Evolutionary conservation across 2,888 invertebrate genomes (phyloP).

Genomic region (Agrochola circellaris): DNA sequence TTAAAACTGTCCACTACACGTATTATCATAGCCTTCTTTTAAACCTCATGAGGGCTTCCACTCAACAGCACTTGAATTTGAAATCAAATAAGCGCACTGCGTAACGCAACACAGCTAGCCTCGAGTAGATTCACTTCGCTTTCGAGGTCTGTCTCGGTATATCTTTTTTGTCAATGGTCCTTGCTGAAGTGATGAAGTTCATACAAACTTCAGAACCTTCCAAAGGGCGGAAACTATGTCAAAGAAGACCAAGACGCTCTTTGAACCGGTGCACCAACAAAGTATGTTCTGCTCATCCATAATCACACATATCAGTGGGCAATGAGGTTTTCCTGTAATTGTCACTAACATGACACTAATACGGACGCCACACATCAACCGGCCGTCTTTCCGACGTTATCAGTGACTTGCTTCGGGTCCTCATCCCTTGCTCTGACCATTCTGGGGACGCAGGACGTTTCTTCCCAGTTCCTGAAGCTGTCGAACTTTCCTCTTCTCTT

Average conservation of each 20-base stretch:
- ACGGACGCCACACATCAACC: conserved; percentile 95
- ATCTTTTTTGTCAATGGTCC: not conserved
- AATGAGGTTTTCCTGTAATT: conserved; percentile 37
- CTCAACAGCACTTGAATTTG: conserved; percentile 14
- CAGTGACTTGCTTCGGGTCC: conserved; percentile 86
- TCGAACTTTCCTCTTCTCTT: conserved; percentile 85
- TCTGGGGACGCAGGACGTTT: conserved; percentile 90
- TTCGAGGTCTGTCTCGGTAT: no score
- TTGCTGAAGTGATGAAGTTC: not conserved
- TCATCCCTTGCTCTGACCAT: conserved; percentile 85
- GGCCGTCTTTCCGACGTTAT: conserved; percentile 88
- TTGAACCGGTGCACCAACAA: not conserved
- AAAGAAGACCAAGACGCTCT: not conserved
- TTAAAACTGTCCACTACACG: conserved; percentile 54
- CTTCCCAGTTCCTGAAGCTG: conserved; percentile 84
- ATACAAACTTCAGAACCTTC: not conserved
- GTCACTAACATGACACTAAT: conserved; percentile 81
- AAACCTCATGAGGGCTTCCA: not conserved
- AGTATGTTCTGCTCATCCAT: conserved; percentile 23
- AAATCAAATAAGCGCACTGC: not conserved
- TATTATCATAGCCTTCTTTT: conserved; percentile 34
- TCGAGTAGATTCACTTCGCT: not conserved
- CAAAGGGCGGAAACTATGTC: not conserved
- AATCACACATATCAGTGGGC: conserved; percentile 49
- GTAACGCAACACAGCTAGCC: not conserved